phyloP scores from a whole-genome alignment of 2,797 vertebrate genomes.

The Ara ararauna region DNA sequence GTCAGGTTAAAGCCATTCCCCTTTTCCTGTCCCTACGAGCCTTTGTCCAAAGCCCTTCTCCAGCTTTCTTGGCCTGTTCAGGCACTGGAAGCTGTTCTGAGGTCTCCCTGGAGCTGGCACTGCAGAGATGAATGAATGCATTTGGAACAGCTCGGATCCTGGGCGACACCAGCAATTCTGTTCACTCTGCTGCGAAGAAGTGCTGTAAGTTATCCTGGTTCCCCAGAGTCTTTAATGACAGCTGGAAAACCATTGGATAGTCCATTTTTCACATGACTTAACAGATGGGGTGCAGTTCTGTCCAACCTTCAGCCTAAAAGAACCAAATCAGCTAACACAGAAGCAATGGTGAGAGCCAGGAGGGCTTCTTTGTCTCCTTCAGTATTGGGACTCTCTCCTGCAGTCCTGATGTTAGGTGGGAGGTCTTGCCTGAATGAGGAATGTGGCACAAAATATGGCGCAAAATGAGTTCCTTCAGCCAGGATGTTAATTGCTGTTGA shows the following conservation, averaged over 20 bases:
- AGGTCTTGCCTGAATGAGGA: background rate
- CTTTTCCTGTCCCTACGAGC: background rate
- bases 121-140: conserved; percentile 29
- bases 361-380: background rate
- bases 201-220: background rate
- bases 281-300: background rate
- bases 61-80: background rate
- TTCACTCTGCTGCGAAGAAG: background rate
- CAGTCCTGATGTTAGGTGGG: background rate
- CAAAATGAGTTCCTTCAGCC: background rate
- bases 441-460: background rate
- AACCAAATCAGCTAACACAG: background rate
- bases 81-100: background rate
- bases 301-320: background rate
- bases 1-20: background rate
- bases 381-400: background rate
- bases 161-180: background rate
- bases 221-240: background rate
- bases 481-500: background rate
- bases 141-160: background rate
- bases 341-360: background rate
- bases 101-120: background rate
- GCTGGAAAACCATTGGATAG: background rate
- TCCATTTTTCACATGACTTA: background rate
- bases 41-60: background rate